Evolutionary conservation across 1,140 invertebrate species (phyloP).

Genomic region (Heliconius eleuchia): DNA sequence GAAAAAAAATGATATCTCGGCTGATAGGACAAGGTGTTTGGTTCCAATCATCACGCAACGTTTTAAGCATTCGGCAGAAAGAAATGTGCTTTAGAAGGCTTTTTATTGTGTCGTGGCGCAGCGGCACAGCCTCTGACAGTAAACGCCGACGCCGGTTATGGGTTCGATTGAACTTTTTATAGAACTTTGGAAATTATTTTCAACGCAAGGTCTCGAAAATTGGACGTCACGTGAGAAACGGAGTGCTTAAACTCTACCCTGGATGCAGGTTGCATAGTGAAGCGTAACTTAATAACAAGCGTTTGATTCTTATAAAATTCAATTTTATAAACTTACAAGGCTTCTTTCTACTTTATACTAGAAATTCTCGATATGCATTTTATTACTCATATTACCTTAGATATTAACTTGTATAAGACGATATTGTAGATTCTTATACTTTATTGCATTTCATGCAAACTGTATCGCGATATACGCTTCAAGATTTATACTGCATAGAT

Average conservation of each 20-base stretch:
- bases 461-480: background rate
- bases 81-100: too few relatives aligned
- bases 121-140: background rate
- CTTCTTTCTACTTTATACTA: background rate
- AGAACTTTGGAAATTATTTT: background rate
- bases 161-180: background rate
- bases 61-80: too few relatives aligned
- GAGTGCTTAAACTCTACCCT: background rate
- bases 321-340: background rate
- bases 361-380: background rate
- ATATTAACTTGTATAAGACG: background rate
- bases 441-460: background rate
- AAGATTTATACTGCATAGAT: background rate
- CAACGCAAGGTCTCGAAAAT: background rate
- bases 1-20: too few relatives aligned
- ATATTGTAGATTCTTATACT: conserved; percentile 1
- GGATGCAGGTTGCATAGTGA: background rate
- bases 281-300: background rate
- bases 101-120: too few relatives aligned
- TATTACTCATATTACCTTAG: background rate
- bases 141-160: background rate
- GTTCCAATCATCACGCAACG: too few relatives aligned
- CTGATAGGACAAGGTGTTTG: too few relatives aligned
- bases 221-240: background rate
- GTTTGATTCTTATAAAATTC: background rate